Conservation (phyloP, 2,113 vertebrate genomes). For the Zosterops borbonicus region DNA sequence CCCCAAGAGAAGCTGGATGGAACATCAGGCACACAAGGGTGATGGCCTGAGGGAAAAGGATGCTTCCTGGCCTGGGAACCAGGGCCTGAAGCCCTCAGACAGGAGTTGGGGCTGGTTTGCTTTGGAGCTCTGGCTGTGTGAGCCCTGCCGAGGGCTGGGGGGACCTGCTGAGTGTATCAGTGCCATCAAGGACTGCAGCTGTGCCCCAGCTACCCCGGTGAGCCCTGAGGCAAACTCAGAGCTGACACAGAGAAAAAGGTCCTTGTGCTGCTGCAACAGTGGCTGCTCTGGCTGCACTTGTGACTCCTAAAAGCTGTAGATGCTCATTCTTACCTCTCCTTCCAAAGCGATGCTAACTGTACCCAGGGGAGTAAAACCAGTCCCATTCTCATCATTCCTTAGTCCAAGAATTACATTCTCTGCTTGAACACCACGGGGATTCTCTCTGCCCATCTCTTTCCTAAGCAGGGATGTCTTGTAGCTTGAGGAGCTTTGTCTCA, state of each 20-base stretch:
- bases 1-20: background rate
- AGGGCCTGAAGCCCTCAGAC: background rate
- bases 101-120: background rate
- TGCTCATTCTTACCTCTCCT: rapidly evolving
- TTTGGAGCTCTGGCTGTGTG: background rate
- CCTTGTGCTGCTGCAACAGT: rapidly evolving
- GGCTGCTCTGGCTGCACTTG: background rate
- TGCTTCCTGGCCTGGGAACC: background rate
- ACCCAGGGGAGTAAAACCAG: background rate
- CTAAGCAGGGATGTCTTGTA: background rate
- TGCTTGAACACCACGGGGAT: background rate
- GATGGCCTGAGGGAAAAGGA: background rate
- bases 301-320: background rate
- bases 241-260: rapidly evolving
- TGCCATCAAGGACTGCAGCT: background rate
- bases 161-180: background rate
- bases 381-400: background rate
- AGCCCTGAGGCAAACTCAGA: background rate
- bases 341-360: background rate
- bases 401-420: background rate
- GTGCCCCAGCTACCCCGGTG: background rate
- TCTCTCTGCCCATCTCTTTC: background rate
- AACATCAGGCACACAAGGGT: background rate
- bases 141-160: background rate
- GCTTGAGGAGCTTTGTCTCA: background rate